These are phyloP conservation scores for Propithecus deckenii DNA, from an alignment of 2,797 vertebrate genomes.

Conservation along the genomic window DNA sequence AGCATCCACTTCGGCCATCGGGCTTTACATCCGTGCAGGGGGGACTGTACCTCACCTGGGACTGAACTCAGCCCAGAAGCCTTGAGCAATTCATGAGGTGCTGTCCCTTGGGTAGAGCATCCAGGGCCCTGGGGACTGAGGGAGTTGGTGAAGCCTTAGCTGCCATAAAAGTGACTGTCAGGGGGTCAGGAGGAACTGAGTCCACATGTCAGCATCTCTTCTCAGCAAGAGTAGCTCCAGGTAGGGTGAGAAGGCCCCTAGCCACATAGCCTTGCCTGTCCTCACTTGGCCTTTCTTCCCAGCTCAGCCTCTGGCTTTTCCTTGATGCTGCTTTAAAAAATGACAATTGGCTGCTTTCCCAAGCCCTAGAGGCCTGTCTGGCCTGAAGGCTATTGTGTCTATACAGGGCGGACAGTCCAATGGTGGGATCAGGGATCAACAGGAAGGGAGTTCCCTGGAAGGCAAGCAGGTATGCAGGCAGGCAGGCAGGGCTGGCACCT, in stretches of 20 bases:
- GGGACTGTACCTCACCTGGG: background rate
- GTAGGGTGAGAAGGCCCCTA: background rate
- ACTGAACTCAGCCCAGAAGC: background rate
- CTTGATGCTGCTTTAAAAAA: conserved; percentile 33
- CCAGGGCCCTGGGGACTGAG: background rate
- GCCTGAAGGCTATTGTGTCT: background rate
- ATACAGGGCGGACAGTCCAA: background rate
- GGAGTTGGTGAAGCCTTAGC: background rate
- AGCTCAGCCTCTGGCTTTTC: background rate
- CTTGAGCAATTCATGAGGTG: background rate
- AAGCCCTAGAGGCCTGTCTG: background rate
- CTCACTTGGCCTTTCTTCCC: background rate
- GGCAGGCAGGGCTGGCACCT: background rate
- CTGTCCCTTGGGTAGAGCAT: background rate
- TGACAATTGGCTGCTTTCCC: background rate
- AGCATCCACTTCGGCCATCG: background rate
- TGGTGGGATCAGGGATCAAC: background rate
- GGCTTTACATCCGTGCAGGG: background rate
- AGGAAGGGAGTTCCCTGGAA: background rate
- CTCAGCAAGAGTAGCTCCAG: background rate
- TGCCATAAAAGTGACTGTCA: background rate
- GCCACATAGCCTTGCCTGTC: background rate
- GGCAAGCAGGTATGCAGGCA: background rate
- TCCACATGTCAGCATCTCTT: background rate
- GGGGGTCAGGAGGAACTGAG: background rate